These are phyloP conservation scores for Chaetodon auriga DNA, from an alignment of 2,113 vertebrate genomes.

Conservation along the genomic window DNA sequence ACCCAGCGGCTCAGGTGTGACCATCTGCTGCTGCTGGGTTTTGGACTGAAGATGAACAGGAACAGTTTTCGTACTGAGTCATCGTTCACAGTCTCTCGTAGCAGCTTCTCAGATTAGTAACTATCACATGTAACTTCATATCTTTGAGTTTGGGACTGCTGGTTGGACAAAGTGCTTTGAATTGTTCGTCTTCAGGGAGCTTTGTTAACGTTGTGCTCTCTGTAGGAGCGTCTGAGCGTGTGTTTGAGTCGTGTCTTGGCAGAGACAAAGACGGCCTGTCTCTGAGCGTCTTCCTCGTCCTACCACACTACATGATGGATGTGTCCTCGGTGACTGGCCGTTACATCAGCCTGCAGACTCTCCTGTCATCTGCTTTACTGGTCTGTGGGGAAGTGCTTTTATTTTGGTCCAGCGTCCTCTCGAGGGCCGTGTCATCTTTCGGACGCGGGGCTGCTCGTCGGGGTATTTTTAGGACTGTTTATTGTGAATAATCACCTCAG, in stretches of 20 bases:
- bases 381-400: conserved; percentile 79
- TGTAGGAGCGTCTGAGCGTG: not conserved
- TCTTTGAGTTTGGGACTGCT: not conserved
- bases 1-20: no score
- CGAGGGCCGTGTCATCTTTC: conserved; percentile 79
- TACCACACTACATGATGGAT: conserved; percentile 45
- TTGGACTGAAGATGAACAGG: no score
- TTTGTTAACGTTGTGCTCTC: not conserved
- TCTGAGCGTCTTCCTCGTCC: conserved; percentile 27
- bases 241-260: not conserved
- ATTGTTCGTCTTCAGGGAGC: not conserved
- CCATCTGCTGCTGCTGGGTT: no score
- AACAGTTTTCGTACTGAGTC: no score
- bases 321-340: conserved; percentile 60
- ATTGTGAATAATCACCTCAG: conserved; percentile 66
- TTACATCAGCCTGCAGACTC: conserved; percentile 69
- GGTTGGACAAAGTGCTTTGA: no score
- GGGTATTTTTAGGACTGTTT: conserved; percentile 75
- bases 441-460: conserved; percentile 58
- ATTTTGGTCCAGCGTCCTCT: conserved; percentile 78
- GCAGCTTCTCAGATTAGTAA: no score
- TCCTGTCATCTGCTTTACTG: conserved; percentile 76
- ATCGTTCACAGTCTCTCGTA: no score
- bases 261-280: conserved; percentile 23
- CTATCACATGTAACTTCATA: no score